Evolutionary conservation across 2,888 invertebrate species (phyloP), one percentile per base, ranked within the genome.

Genomic region (Alviniconcha strummeri): DNA sequence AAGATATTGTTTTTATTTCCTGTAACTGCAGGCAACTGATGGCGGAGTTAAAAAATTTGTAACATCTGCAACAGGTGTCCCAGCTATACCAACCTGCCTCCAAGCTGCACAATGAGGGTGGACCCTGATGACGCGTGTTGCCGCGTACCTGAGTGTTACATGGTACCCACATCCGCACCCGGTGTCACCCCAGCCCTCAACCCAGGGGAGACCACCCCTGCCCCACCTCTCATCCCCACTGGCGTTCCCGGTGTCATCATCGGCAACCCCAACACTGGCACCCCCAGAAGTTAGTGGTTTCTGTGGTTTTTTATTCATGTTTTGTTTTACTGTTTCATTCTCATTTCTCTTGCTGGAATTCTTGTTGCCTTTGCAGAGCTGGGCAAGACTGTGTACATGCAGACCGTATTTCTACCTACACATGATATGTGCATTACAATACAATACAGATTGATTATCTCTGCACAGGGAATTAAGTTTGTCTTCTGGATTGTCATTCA

Each of bases 71-170:
- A 6, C 85, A 90, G 90, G 85, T 90, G 90, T 82, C 88, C 89
- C 74, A 82, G 86, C 64, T 90, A 88, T 84, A 82, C 89, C 82
- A 87, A 88, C 80, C 83, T 90, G 5, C 90, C 90, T 78, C 78
- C 86, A 17, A 87, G 87, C 80, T 90, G 90, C 78, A 87, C 87
- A 81, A 83, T 90, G 87, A 87, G 87, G 55, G 86, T 87, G 19
- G 89, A 89, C 85, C 89, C 88, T 5, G 87, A 87, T 9, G 89
- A 90, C 81, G 83, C 88, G 8, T 90, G 90, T 86, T 90, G 90
- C 84, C 89, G 87, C 85, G 84, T 86, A 11, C 89, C 89, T n/a
- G 84, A 85, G 17, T 88, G 89, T 54, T 82, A 86, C 36, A 36
- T 55, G 6, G 9, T 52, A 1, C 83, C 83, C 67, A 80, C 69